phyloP scores from a whole-genome alignment of 2,113 vertebrate species.

The Thamnophis sirtalis region DNA sequence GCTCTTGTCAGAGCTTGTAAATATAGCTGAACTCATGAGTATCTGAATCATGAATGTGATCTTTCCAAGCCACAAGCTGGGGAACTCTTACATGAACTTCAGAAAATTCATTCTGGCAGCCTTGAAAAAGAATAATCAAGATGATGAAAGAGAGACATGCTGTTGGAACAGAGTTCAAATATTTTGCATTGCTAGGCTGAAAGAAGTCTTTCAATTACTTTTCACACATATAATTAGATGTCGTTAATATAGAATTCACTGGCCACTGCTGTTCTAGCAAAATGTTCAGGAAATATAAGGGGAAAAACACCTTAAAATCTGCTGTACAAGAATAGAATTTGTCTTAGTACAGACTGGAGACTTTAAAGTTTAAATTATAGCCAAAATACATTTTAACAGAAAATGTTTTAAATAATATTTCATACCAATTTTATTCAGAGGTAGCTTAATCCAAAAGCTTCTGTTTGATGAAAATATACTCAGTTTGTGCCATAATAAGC shows the following conservation, averaged over 20 bases:
- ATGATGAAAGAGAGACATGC: conserved; percentile 10
- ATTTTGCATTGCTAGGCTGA: not conserved
- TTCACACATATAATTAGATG: not conserved
- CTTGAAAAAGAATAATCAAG: conserved; percentile 17
- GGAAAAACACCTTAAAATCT: not conserved
- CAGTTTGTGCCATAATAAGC: not conserved
- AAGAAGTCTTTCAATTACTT: conserved; percentile 17
- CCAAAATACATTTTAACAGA: not conserved
- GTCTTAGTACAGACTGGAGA: not conserved
- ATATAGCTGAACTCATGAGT: not conserved
- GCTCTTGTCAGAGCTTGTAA: not conserved
- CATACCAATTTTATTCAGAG: not conserved
- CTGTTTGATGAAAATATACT: not conserved
- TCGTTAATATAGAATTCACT: conserved; percentile 9
- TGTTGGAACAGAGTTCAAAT: conserved; percentile 15
- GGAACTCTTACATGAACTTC: not conserved
- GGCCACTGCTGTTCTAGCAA: not conserved
- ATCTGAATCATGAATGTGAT: conserved; percentile 10
- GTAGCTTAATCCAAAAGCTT: not conserved
- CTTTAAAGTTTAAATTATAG: conserved; percentile 25
- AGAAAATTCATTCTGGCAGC: conserved; percentile 27
- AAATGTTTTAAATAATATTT: not conserved
- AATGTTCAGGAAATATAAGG: not conserved
- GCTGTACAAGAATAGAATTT: conserved; percentile 9
- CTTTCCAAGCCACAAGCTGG: conserved; percentile 8